phyloP scores from a whole-genome alignment of 2,888 invertebrate genomes.

The Chalcis sispes region DNA sequence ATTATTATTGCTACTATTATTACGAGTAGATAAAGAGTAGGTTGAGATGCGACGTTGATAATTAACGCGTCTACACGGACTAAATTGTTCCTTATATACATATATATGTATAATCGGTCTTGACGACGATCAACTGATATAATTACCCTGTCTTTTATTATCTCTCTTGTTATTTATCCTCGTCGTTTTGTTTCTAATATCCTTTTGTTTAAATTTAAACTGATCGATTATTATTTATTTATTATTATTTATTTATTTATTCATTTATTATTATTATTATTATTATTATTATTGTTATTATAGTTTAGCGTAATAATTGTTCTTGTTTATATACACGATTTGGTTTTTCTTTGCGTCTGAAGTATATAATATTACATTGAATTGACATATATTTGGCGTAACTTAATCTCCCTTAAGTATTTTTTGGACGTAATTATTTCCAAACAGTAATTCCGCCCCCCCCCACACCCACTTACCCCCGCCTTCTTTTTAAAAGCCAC shows the following conservation, averaged over 20 bases:
- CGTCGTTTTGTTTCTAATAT: conserved; percentile 12
- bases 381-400: conserved; percentile 41
- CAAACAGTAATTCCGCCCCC: neutral
- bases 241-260: neutral
- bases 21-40: neutral
- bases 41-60: conserved; percentile 13
- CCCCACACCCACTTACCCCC: neutral
- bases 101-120: conserved; percentile 48
- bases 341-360: conserved; percentile 12
- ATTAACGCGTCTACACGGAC: conserved; percentile 42
- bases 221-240: conserved; percentile 10
- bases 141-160: no score
- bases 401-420: conserved; percentile 32
- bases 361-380: neutral
- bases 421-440: conserved; percentile 37
- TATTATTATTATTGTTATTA: no score
- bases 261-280: neutral
- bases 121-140: conserved; percentile 52
- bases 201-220: conserved; percentile 32
- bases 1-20: no score
- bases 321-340: conserved; percentile 29
- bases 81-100: conserved; percentile 29
- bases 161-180: conserved; percentile 28
- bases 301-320: conserved; percentile 23
- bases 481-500: neutral